Percentiles rank a stretch among this genome's conserved stretches.
phyloP scores from a whole-genome alignment of 2,888 invertebrate genomes.

The Apamea anceps region DNA sequence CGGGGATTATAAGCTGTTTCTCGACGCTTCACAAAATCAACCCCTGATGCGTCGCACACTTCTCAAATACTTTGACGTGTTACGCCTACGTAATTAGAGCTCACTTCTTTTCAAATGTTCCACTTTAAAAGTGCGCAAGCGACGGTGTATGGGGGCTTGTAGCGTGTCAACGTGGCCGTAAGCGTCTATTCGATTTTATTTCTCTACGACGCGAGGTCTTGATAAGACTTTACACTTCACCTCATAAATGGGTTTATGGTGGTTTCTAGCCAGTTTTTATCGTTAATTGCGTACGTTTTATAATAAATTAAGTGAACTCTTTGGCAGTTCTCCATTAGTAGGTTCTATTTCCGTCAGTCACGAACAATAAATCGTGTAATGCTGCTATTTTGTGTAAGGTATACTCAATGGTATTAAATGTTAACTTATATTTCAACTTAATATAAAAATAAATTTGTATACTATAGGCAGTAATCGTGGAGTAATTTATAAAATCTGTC shows the following conservation, averaged over 20 bases:
- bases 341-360: slow-evolving; percentile 11
- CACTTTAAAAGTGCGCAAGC: slow-evolving; percentile 50
- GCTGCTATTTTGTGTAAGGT: slow-evolving; percentile 10
- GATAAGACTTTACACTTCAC: slow-evolving; percentile 29
- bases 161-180: slow-evolving; percentile 19
- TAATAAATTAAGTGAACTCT: slow-evolving; percentile 12
- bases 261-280: slow-evolving; percentile 15
- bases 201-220: slow-evolving; percentile 14
- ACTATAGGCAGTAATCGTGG: not conserved
- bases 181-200: slow-evolving; percentile 46
- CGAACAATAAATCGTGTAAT: not conserved
- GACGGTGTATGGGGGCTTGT: slow-evolving; percentile 9
- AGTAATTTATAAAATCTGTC: slow-evolving; percentile 19
- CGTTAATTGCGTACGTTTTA: not conserved
- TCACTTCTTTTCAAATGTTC: slow-evolving; percentile 63
- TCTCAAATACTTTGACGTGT: slow-evolving; percentile 62
- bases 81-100: slow-evolving; percentile 65
- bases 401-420: not conserved
- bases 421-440: not conserved
- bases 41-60: slow-evolving; percentile 55
- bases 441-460: not conserved
- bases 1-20: slow-evolving; percentile 58
- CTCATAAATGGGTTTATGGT: slow-evolving; percentile 19
- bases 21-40: slow-evolving; percentile 57
- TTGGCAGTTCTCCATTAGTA: slow-evolving; percentile 4